Base-by-base conservation (phyloP, 2,797 vertebrate species). In the Streptopelia turtur region DNA sequence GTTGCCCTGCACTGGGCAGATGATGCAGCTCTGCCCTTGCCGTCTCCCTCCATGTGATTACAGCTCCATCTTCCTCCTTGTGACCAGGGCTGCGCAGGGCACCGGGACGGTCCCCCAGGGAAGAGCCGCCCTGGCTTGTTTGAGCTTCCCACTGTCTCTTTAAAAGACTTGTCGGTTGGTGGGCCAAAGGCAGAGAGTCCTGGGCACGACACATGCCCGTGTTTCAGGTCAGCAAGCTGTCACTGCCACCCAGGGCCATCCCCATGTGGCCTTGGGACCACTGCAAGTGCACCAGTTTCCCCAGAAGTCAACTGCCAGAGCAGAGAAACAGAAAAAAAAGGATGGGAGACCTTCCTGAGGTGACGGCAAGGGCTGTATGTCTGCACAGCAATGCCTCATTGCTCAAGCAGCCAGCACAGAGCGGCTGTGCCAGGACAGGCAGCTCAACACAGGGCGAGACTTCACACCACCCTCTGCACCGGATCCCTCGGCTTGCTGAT, bases 191-290 rank as follows among this genome's bases (percentile, higher is more conserved):
- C 86, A 28, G 88, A 10, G 7, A 61, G 78, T n/a, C 61, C 61
- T 39, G 9, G 31, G 50, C 89, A 92, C n/a, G 81, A 76, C 83
- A 74, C 59, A 60, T 1, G 5, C 71, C 16, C 16, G 84, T 6
- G 9, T 66, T 84, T 85, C 89, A 88, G 92, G 69, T 96, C 89
- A 94, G 45, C 2, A 16, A 77, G 86, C 69, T 18, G 93, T 69
- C 4, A 2, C 65, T 1, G 23, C 70, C 43, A 57, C 64, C 75
- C 21, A 4, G 30, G 53, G 68, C 87, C 92, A 55, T 69, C 16
- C 25, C 57, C 11, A 1, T 22, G 0, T 1, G 1, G 47, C 66
- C 21, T 0, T 6, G 53, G 31, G 27, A 72, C 57, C 1, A 0
- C 64, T 16, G 88, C 43, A 0, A 71, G 65, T 30, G 11, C 61